A percentile compares a stretch with the other conserved stretches of the same genome.
These are phyloP conservation scores for Gavialis gangeticus DNA, from an alignment of 2,113 vertebrate species.

Conservation along the genomic window DNA sequence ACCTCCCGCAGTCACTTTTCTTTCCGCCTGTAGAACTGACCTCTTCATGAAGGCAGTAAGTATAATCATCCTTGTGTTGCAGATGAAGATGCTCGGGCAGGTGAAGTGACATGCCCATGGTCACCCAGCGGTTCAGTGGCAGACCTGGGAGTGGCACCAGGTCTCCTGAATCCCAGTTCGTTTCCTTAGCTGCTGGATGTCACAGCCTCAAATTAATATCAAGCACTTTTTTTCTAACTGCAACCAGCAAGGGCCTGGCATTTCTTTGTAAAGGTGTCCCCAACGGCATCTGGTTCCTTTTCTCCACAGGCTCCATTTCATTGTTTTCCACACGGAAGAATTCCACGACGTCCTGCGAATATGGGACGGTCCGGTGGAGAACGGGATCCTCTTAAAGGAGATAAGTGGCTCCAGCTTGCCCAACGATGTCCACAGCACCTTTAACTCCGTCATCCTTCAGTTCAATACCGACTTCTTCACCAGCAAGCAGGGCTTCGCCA, in stretches of 20 bases:
- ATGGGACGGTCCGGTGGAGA: slow-evolving; percentile 96
- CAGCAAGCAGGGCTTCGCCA: slow-evolving; percentile 97
- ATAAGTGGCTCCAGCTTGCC: slow-evolving; percentile 89
- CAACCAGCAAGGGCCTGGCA: not conserved
- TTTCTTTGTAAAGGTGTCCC: not conserved
- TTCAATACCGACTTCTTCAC: slow-evolving; percentile 99
- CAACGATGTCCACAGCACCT: slow-evolving; percentile 93
- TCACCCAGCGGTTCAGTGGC: not conserved
- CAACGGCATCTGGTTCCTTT: not conserved
- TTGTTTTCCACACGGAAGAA: slow-evolving; percentile 97
- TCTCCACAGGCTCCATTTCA: slow-evolving; percentile 90
- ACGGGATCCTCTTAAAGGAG: slow-evolving; percentile 92
- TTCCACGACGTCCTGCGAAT: slow-evolving; percentile 94
- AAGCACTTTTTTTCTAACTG: accelerated
- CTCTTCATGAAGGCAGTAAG: not conserved
- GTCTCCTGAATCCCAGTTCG: not conserved
- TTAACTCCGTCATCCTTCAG: slow-evolving; percentile 92
- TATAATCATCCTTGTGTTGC: accelerated
- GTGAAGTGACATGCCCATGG: not conserved
- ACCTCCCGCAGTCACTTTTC: accelerated
- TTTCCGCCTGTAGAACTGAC: not conserved
- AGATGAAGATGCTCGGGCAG: accelerated
- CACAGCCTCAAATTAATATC: accelerated
- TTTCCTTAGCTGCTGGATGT: not conserved
- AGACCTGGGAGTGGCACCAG: not conserved